phyloP scores from a whole-genome alignment of 2,113 vertebrate species.

The Xiphophorus maculatus region DNA sequence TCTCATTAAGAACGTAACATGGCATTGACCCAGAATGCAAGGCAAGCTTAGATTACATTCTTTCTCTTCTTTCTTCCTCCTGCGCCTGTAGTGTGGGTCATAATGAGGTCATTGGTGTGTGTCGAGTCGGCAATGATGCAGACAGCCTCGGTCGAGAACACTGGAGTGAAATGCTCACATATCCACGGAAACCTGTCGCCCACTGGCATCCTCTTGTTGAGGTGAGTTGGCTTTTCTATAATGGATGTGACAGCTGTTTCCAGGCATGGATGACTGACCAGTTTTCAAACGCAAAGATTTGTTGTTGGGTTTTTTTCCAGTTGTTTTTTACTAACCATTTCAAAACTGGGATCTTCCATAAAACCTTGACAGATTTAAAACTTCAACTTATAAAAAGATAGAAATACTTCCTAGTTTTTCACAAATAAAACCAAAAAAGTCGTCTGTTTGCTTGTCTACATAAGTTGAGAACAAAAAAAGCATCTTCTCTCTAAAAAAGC shows the following conservation, averaged over 20 bases:
- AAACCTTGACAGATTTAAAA: neutral
- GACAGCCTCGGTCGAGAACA: conserved; percentile 94
- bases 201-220: conserved; percentile 97
- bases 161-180: conserved; percentile 98
- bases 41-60: conserved; percentile 41
- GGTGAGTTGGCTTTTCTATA: conserved; percentile 78
- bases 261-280: conserved; percentile 9
- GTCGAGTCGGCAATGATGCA: conserved; percentile 94
- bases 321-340: neutral
- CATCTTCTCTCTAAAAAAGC: no score
- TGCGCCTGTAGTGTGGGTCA: conserved; percentile 93
- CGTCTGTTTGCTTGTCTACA: no score
- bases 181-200: conserved; percentile 96
- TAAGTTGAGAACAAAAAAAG: no score
- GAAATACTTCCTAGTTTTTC: no score
- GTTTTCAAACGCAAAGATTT: neutral
- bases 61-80: conserved; percentile 80
- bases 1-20: neutral
- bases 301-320: neutral
- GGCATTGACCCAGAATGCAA: neutral
- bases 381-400: no score
- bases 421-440: no score
- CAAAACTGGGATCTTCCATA: neutral
- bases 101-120: conserved; percentile 98
- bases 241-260: conserved; percentile 18